Conservation (phyloP, 2,113 vertebrate species). For the Myrmecophaga tridactyla region DNA sequence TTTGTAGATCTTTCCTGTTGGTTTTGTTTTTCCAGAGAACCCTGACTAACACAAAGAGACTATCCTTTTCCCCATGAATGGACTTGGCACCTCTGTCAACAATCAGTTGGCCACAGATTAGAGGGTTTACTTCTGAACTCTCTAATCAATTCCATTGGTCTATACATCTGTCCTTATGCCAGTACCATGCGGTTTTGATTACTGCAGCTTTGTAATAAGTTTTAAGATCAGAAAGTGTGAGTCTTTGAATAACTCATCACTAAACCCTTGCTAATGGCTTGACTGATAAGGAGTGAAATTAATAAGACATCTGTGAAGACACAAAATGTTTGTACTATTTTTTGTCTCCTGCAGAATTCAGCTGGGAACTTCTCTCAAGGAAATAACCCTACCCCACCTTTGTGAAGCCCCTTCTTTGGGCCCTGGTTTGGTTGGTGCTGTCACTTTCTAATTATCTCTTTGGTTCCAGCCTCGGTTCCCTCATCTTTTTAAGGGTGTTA, state of each 20-base stretch:
- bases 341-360: not conserved
- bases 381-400: not conserved
- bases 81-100: too few species aligned
- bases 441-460: not conserved
- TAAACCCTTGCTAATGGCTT: not conserved
- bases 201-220: too few species aligned
- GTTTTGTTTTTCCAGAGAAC: too few species aligned
- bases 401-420: not conserved
- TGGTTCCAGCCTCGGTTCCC: conserved; percentile 32
- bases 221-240: too few species aligned
- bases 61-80: too few species aligned
- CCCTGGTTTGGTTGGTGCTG: not conserved
- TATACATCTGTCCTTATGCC: too few species aligned
- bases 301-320: not conserved
- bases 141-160: too few species aligned
- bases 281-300: not conserved
- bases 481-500: not conserved
- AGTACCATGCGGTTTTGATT: too few species aligned
- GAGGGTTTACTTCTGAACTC: too few species aligned
- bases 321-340: not conserved
- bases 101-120: too few species aligned
- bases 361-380: not conserved
- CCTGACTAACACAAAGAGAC: too few species aligned
- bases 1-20: too few species aligned
- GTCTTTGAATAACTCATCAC: not conserved